Evolutionary conservation across 2,113 vertebrate species (phyloP).

Genomic region (Seriola quinqueradiata): DNA sequence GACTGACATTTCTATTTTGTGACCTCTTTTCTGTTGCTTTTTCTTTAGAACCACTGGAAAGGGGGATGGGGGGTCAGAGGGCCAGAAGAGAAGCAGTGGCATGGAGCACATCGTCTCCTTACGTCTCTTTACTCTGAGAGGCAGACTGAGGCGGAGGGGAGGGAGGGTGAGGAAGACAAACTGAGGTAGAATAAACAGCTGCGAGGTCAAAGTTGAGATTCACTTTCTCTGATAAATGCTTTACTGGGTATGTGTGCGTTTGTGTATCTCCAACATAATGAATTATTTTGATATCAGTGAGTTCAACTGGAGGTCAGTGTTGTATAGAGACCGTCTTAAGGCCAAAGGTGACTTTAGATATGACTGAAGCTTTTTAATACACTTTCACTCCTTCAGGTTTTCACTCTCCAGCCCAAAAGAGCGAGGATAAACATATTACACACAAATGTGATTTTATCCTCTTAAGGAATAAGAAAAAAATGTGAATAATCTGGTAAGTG

Average conservation of each 20-base stretch:
- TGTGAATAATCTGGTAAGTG: not conserved
- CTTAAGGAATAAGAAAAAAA: not conserved
- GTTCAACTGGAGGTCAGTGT: constrained; percentile 45
- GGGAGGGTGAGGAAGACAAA: constrained; percentile 14
- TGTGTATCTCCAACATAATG: not conserved
- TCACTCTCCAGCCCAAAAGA: not conserved
- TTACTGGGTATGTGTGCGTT: not conserved
- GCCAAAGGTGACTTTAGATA: constrained; percentile 25
- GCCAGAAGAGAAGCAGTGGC: constrained; percentile 9
- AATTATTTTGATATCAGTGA: constrained; percentile 24
- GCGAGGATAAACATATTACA: not conserved
- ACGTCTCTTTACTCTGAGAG: constrained; percentile 1
- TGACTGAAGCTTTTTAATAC: constrained; percentile 5
- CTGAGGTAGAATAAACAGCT: constrained; percentile 9
- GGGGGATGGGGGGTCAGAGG: constrained; percentile 9
- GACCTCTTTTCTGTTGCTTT: constrained; percentile 31
- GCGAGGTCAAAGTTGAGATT: constrained; percentile 39
- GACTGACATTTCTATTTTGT: constrained; percentile 29
- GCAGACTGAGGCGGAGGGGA: not conserved
- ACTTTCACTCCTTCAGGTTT: not conserved
- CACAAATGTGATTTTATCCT: not conserved
- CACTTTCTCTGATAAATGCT: constrained; percentile 1
- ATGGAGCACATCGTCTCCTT: not conserved
- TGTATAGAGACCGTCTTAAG: constrained; percentile 26
- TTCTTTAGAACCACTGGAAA: not conserved